A percentile compares a stretch with the other conserved stretches of the same genome.
Conservation (phyloP, 2,888 invertebrate species). For the Pheosia gnoma region DNA sequence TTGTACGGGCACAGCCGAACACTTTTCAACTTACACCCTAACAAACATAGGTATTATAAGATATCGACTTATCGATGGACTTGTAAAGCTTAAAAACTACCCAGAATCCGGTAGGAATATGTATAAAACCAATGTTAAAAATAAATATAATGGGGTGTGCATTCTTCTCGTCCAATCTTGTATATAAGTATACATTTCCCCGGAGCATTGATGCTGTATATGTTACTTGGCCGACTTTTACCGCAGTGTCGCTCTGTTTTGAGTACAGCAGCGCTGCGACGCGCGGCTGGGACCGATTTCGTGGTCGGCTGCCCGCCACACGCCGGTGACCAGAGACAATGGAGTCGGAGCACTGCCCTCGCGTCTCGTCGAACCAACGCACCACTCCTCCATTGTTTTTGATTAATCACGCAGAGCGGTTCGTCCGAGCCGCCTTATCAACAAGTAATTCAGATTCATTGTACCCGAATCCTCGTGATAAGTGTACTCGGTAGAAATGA, state of each 20-base stretch:
- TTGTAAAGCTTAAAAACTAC: too few species aligned
- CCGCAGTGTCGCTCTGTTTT: slow-evolving; percentile 10
- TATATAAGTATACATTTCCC: background rate
- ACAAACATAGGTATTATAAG: too few species aligned
- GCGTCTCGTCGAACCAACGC: slow-evolving; percentile 51
- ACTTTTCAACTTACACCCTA: too few species aligned
- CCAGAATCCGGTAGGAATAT: background rate
- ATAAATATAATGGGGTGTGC: background rate
- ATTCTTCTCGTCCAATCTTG: background rate
- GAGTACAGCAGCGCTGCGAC: background rate
- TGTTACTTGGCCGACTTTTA: slow-evolving; percentile 24
- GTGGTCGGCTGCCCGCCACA: slow-evolving; percentile 76
- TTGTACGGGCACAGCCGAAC: too few species aligned
- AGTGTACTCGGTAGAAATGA: background rate
- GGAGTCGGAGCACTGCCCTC: slow-evolving; percentile 69
- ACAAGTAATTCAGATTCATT: slow-evolving; percentile 35
- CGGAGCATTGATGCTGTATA: slow-evolving; percentile 14
- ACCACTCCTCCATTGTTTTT: slow-evolving; percentile 65
- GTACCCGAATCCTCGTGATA: slow-evolving; percentile 27
- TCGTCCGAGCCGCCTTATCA: slow-evolving; percentile 43
- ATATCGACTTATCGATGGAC: background rate
- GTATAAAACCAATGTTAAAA: background rate
- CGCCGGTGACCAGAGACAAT: slow-evolving; percentile 77
- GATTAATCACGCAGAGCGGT: slow-evolving; percentile 63
- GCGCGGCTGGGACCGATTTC: slow-evolving; percentile 73